Evolutionary conservation across 2,888 invertebrate genomes (phyloP).

Genomic region (Myathropa florea): DNA sequence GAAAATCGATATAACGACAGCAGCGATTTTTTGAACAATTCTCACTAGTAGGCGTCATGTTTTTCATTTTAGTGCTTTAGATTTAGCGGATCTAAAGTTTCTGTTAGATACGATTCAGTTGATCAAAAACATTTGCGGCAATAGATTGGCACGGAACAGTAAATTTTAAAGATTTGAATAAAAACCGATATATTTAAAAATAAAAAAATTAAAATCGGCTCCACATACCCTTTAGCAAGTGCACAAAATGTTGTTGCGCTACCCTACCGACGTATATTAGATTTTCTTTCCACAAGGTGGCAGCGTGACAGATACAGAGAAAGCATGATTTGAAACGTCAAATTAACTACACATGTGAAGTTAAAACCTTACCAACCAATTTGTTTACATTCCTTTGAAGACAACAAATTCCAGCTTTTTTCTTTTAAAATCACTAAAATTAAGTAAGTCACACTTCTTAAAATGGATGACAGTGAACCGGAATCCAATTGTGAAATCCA

Average conservation of each 20-base stretch:
- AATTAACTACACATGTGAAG: conserved; percentile 21
- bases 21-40: too few species aligned
- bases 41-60: too few species aligned
- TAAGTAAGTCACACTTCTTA: not conserved
- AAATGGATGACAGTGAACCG: conserved; percentile 16
- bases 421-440: not conserved
- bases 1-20: too few species aligned
- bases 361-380: too few species aligned
- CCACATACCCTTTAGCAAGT: not conserved
- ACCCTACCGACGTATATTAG: not conserved
- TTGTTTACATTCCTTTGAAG: conserved; percentile 30
- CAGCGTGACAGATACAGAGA: not conserved
- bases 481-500: not conserved
- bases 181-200: too few species aligned
- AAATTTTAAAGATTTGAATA: too few species aligned
- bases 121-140: too few species aligned
- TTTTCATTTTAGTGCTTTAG: too few species aligned
- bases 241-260: not conserved
- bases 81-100: too few species aligned
- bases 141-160: too few species aligned
- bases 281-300: not conserved
- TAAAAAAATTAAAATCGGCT: too few species aligned
- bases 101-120: too few species aligned
- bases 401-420: not conserved
- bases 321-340: not conserved